Evolutionary conservation across 2,888 invertebrate species (phyloP), one percentile per base, ranked within the genome.

Genomic region (Opisthograptis luteolata): DNA sequence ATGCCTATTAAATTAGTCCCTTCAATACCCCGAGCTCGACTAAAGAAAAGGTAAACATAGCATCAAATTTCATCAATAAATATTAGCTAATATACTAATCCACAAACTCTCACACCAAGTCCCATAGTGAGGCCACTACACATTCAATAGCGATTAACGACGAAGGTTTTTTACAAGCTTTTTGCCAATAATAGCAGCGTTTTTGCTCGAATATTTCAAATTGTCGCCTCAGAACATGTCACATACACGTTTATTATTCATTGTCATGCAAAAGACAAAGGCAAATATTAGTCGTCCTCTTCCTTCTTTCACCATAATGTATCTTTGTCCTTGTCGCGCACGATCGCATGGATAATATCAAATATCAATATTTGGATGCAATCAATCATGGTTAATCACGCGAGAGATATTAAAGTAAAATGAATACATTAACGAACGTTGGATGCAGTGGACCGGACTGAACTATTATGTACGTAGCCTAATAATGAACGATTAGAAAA

Each of bases 331-430:
- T 65, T 63, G 60, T 80, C 72, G 46, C 72, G 45, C 72, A 70
- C 74, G 70, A 71, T 79, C 79, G 43, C 30, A 43, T 36, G 44
- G 44, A 50, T 75, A 81, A 83, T 81, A 84, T 82, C 77, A 81
- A 82, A 86, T 81, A 85, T 87, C 86, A 88, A 88, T 88, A 87
- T 87, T 88, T 87, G 81, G 84, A 87, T 83, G 81, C 85, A 81
- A 88, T 90, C 87, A 87, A 89, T 90, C 88, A 89, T 85, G 87
- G 81, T 86, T 88, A 88, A 89, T 90, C 88, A 88, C 80, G 87
- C 83, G 88, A 87, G 87, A 87, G 87, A 85, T 84, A 87, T 84
- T 86, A 87, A 87, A 83, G 84, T 73, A 87, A 85, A 82, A 84
- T 87, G 87, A 87, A 89, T 88, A 86, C 78, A 86, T 87, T 84